Evolutionary conservation across 2,888 invertebrate genomes (phyloP).

Genomic region (Colostygia pectinataria): DNA sequence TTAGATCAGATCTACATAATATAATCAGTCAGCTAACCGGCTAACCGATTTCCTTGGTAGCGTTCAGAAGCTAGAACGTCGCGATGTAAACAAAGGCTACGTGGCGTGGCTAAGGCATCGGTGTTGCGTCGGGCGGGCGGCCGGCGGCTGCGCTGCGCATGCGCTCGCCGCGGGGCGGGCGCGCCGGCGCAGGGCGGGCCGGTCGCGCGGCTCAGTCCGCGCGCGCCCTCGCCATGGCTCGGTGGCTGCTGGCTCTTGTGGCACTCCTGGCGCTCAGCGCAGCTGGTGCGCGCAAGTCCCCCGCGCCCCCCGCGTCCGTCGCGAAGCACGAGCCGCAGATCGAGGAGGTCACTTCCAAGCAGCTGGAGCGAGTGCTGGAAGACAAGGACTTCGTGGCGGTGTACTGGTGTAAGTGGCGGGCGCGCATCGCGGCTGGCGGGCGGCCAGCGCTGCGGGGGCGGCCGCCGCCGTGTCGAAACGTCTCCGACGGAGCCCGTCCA

Average conservation of each 20-base stretch:
- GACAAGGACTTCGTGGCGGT: conserved; percentile 97
- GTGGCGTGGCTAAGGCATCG: no score
- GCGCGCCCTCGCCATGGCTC: conserved; percentile 81
- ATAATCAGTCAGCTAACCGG: conserved; percentile 10
- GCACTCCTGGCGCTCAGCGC: conserved; percentile 81
- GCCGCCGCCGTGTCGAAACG: conserved; percentile 62
- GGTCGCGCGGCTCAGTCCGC: conserved; percentile 63
- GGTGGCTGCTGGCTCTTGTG: conserved; percentile 77
- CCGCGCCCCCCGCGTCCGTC: conserved; percentile 33
- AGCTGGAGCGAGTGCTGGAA: conserved; percentile 93
- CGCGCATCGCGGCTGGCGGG: conserved; percentile 52
- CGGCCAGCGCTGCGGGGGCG: conserved; percentile 60
- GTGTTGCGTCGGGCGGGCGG: conserved; percentile 20
- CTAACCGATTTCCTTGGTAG: conserved; percentile 29
- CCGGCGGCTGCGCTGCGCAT: conserved; percentile 37
- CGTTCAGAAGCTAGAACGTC: conserved; percentile 32
- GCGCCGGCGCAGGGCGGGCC: conserved; percentile 56
- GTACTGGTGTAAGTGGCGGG: conserved; percentile 95
- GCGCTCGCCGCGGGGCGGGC: conserved; percentile 45
- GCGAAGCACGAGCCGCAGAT: conserved; percentile 89
- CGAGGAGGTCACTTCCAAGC: conserved; percentile 96
- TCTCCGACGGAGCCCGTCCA: conserved; percentile 69
- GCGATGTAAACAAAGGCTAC: conserved; percentile 57
- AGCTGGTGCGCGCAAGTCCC: conserved; percentile 76
- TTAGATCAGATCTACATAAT: conserved; percentile 3